These are phyloP conservation scores for Yponomeuta malinellus DNA, from an alignment of 2,888 invertebrate species.

Conservation along the genomic window DNA sequence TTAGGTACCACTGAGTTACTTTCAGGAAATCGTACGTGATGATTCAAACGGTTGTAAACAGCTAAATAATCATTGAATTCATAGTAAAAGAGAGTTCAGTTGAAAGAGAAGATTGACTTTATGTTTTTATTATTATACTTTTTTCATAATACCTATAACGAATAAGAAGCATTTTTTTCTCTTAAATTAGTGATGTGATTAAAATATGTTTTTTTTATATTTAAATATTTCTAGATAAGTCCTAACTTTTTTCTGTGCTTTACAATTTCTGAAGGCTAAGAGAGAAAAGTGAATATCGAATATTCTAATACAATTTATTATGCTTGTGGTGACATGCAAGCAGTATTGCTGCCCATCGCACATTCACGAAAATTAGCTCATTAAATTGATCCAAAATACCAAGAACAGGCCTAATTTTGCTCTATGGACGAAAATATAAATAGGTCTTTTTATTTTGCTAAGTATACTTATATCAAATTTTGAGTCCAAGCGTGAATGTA, in stretches of 20 bases:
- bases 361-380: neutral
- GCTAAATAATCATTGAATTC: too few relatives aligned
- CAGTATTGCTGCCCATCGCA: neutral
- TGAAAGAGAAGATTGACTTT: too few relatives aligned
- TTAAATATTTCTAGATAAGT: neutral
- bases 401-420: too few relatives aligned
- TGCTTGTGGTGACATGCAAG: neutral
- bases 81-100: too few relatives aligned
- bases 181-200: conserved; percentile 55
- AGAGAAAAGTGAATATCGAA: conserved; percentile 3
- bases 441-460: too few relatives aligned
- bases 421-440: too few relatives aligned
- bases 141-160: conserved; percentile 18
- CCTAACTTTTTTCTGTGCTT: conserved; percentile 15
- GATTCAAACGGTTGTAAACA: too few relatives aligned
- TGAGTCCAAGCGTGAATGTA: too few relatives aligned
- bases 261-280: neutral
- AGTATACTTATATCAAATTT: too few relatives aligned
- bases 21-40: too few relatives aligned
- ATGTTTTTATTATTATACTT: neutral
- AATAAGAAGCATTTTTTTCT: conserved; percentile 37
- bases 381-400: neutral
- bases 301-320: neutral
- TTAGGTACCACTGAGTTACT: too few relatives aligned
- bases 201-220: conserved; percentile 38